phyloP scores from a whole-genome alignment of 2,113 vertebrate genomes.

The Eupsittula cactorum region DNA sequence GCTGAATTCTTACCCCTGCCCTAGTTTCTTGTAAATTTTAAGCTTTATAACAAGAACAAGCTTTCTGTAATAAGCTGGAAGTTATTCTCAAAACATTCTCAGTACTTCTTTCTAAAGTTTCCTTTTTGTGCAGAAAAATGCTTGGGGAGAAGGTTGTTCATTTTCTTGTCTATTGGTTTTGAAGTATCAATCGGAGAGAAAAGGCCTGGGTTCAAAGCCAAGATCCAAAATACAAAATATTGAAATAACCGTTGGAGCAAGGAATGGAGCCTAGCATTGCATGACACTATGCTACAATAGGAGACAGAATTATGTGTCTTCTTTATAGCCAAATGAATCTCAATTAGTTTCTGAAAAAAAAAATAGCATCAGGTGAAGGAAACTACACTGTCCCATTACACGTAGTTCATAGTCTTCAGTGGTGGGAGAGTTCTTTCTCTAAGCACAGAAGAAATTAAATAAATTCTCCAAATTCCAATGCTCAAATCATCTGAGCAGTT shows the following conservation, averaged over 20 bases:
- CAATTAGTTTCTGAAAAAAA: background rate
- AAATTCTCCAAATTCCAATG: background rate
- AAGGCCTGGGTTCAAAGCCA: background rate
- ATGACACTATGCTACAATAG: background rate
- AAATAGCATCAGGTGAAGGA: background rate
- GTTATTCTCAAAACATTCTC: background rate
- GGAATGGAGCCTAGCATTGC: background rate
- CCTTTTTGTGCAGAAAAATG: background rate
- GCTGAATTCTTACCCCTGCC: background rate
- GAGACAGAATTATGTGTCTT: background rate
- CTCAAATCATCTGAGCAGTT: background rate
- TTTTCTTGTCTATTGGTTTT: background rate
- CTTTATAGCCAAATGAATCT: background rate
- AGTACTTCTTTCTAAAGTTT: background rate
- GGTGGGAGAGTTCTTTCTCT: background rate
- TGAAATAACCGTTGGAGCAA: background rate
- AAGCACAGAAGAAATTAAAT: background rate
- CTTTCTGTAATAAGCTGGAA: background rate
- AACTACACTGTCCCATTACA: background rate
- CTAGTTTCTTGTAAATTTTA: background rate
- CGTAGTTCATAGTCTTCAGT: background rate
- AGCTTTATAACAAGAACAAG: background rate
- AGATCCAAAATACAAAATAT: background rate
- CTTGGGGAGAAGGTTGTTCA: background rate
- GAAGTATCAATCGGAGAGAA: background rate